phyloP scores from a whole-genome alignment of 2,113 vertebrate genomes.

The Hemibagrus wyckioides region DNA sequence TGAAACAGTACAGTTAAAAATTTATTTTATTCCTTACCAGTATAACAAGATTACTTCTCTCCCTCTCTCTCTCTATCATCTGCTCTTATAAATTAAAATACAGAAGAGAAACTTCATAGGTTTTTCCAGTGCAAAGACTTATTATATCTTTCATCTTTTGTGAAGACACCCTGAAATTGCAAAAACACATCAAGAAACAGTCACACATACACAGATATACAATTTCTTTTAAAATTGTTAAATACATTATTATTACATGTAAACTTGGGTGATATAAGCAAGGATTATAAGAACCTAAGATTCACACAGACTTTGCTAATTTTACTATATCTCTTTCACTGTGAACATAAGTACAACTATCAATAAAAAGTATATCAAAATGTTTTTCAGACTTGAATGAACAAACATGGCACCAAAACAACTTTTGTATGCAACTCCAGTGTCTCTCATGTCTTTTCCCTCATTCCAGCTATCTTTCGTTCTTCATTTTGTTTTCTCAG shows the following conservation, averaged over 20 bases:
- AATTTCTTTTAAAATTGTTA: too few relatives aligned
- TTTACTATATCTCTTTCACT: background rate
- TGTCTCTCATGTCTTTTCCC: background rate
- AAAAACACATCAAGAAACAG: constrained; percentile 8
- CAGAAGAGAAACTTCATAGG: constrained; percentile 78
- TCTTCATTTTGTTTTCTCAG: background rate
- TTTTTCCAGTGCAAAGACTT: constrained; percentile 87
- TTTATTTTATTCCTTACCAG: constrained; percentile 76
- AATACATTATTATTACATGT: background rate
- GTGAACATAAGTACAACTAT: background rate
- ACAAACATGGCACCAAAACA: background rate
- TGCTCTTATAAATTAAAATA: constrained; percentile 56
- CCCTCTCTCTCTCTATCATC: constrained; percentile 39
- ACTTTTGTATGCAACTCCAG: background rate
- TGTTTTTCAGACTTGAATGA: background rate
- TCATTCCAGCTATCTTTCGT: background rate
- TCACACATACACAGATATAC: background rate
- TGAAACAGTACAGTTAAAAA: background rate
- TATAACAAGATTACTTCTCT: constrained; percentile 81
- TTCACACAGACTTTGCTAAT: background rate
- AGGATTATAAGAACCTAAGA: background rate
- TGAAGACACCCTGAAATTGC: constrained; percentile 62
- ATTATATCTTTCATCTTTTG: constrained; percentile 67
- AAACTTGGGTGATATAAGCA: background rate
- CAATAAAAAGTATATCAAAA: background rate